Evolutionary conservation across 2,797 vertebrate genomes (phyloP).

Genomic region (Thaleichthys pacificus): DNA sequence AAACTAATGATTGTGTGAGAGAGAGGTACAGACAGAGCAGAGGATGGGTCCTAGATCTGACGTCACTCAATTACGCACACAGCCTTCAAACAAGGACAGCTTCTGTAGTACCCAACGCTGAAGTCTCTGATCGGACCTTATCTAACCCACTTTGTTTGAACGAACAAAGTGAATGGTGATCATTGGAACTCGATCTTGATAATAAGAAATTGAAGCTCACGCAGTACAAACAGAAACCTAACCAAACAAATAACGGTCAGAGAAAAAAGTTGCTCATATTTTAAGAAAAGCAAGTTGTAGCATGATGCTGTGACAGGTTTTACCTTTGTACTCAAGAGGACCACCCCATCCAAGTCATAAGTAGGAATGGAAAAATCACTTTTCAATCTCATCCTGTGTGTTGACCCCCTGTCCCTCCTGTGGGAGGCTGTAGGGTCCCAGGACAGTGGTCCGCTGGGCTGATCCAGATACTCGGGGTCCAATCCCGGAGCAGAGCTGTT

Average conservation of each 20-base stretch:
- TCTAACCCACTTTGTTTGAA: not conserved
- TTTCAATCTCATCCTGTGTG: constrained; percentile 12
- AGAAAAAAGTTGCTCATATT: not conserved
- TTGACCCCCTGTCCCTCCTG: constrained; percentile 16
- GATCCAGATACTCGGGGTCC: constrained; percentile 30
- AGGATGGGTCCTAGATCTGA: not conserved
- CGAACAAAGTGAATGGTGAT: not conserved
- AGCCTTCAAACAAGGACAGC: not conserved
- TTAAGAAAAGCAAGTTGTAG: not conserved
- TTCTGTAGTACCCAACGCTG: not conserved
- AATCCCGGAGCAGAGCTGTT: constrained; percentile 37
- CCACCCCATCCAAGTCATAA: not conserved
- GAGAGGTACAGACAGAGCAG: not conserved
- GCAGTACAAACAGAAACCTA: not conserved
- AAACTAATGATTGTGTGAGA: not conserved
- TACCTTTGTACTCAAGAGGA: not conserved
- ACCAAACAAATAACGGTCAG: not conserved
- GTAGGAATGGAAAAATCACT: constrained; percentile 18
- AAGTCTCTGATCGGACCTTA: not conserved
- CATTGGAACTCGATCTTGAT: not conserved
- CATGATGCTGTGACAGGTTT: not conserved
- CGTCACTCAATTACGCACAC: not conserved
- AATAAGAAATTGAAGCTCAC: not conserved
- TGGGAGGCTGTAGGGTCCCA: constrained; percentile 22
- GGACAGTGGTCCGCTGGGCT: constrained; percentile 30